These are phyloP conservation scores for Centropus unirufus DNA, from an alignment of 2,113 vertebrate genomes.

Conservation along the genomic window DNA sequence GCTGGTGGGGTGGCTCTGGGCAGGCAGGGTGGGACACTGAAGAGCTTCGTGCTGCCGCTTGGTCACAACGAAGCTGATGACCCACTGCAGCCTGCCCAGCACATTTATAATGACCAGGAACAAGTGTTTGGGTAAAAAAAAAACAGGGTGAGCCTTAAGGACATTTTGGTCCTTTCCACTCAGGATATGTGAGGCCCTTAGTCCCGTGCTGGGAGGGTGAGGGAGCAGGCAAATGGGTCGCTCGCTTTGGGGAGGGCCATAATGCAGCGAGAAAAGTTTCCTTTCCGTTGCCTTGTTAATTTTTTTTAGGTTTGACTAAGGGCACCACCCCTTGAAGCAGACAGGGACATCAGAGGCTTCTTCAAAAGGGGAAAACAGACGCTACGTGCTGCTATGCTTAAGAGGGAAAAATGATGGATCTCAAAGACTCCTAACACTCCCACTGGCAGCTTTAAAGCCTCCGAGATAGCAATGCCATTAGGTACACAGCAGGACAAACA, in stretches of 20 bases:
- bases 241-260: not conserved
- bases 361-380: not conserved
- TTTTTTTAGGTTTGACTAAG: not conserved
- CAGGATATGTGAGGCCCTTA: fast-evolving
- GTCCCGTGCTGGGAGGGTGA: fast-evolving
- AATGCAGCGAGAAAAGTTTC: not conserved
- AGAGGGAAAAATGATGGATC: not conserved
- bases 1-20: fast-evolving
- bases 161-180: not conserved
- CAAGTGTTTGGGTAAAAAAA: not conserved
- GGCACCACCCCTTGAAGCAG: not conserved
- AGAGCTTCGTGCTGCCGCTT: not conserved
- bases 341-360: not conserved
- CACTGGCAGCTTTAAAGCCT: not conserved
- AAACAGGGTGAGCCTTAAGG: not conserved
- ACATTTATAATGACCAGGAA: not conserved
- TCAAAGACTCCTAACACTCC: not conserved
- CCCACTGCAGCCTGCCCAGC: not conserved
- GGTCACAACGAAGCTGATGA: fast-evolving
- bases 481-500: not conserved
- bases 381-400: not conserved
- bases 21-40: too few species aligned
- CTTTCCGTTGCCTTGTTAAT: not conserved
- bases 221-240: fast-evolving
- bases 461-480: not conserved